Base-by-base conservation (phyloP, 2,888 invertebrate genomes). In the Oligia strigilis region DNA sequence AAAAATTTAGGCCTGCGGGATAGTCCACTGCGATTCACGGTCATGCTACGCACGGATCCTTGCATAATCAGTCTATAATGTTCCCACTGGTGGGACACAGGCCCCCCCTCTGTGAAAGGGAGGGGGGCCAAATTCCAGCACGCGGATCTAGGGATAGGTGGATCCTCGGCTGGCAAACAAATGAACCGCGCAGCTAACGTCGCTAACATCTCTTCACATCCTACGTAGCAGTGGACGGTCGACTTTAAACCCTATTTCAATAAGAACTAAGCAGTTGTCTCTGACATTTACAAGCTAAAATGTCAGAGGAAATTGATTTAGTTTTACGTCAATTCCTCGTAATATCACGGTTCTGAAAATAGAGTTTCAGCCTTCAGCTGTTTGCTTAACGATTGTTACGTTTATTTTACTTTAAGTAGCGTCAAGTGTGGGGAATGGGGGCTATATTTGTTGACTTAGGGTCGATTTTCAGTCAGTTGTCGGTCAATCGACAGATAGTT, bases 221-320 rank as follows among this genome's bases (percentile, higher is more conserved):
- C 0, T 14, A 13, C 19, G 49, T 43, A 19, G 0, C 6, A 43
- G 43, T 64, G 73, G 36, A n/a, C 19, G 11, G 14, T 14, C 36
- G 19, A 0, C 43, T 43, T 78, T 60, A 60, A 55, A 19, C n/a
- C 40, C 46, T 29, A 23, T 23, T 58, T 23, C 4, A 58, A 64
- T 64, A 6, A n/a, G 11, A 55, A 80, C 52, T 40, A 62, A 81
- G 40, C 29, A 36, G 40, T 75, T 55, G n/a, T 62, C 64, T 40
- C 19, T 73, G 77, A 77, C 77, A 77, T 84, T 86, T 69, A n/a
- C 23, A 60, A 49, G n/a, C 17, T 40, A 23, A 69, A 77, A 84
- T 84, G 86, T 77, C 82, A 69, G 40, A 67, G 74, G 5, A 65
- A 62, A 77, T 74, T 74, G 76, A 64, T 72, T 75, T 62, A 49